These are phyloP conservation scores for Rhabdophis nuchalis DNA, from an alignment of 2,797 vertebrate species.

Conservation along the genomic window DNA sequence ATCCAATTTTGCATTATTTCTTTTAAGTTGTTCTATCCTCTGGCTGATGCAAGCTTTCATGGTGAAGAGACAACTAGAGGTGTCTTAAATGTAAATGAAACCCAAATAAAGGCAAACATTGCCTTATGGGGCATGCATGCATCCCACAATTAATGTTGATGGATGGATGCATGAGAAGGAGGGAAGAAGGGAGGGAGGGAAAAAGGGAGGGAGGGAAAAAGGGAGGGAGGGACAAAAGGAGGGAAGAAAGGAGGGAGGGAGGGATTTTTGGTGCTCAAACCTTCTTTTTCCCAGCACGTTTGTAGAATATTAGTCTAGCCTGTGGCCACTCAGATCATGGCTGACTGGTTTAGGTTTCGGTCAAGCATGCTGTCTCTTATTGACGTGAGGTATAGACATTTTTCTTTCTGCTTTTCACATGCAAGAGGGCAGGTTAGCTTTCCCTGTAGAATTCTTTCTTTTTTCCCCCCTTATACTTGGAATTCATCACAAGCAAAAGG, in stretches of 20 bases:
- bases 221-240: not conserved
- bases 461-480: not conserved
- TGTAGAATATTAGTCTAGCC: not conserved
- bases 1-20: not conserved
- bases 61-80: not conserved
- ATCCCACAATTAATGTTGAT: not conserved
- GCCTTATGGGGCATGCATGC: not conserved
- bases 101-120: too few relatives aligned
- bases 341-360: not conserved
- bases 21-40: not conserved
- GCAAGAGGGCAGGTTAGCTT: not conserved
- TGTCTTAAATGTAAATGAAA: not conserved
- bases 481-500: not conserved
- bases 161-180: not conserved
- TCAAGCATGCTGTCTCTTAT: not conserved
- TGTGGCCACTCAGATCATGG: not conserved
- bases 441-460: not conserved
- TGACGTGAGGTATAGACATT: not conserved
- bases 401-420: slow-evolving; percentile 30
- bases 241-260: not conserved
- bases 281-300: slow-evolving; percentile 1
- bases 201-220: not conserved
- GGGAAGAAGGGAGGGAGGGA: not conserved
- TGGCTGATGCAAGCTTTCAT: not conserved
- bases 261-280: not conserved